phyloP scores from a whole-genome alignment of 2,113 vertebrate species.

The Leptocoma aspasia region DNA sequence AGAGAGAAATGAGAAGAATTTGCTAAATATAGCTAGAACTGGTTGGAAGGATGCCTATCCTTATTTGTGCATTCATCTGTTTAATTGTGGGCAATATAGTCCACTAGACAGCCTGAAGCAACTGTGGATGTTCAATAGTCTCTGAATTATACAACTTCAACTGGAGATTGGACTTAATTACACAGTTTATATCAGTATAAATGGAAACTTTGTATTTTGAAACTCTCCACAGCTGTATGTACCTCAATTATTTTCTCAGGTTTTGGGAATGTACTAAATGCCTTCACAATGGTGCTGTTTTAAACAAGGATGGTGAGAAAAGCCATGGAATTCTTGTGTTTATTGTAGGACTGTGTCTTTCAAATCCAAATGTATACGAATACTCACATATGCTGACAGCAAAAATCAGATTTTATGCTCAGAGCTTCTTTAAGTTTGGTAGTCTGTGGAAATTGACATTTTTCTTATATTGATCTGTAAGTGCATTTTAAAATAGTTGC shows the following conservation, averaged over 20 bases:
- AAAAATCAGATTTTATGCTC: background rate
- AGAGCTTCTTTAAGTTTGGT: background rate
- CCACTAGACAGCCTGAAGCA: background rate
- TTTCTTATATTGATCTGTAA: background rate
- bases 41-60: constrained; percentile 48
- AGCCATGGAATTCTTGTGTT: background rate
- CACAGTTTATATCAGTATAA: background rate
- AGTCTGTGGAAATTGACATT: background rate
- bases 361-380: background rate
- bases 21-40: constrained; percentile 43
- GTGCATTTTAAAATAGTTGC: background rate
- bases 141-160: background rate
- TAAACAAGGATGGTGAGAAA: background rate
- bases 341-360: background rate
- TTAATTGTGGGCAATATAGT: constrained; percentile 58
- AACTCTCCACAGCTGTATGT: background rate
- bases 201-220: background rate
- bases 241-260: background rate
- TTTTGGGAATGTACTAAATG: background rate
- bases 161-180: background rate
- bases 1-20: constrained; percentile 48
- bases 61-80: constrained; percentile 52
- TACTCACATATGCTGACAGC: background rate
- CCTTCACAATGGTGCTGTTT: background rate
- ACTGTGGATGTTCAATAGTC: background rate